These are phyloP conservation scores for Ciconia stormi DNA, from an alignment of 2,113 vertebrate species.

Conservation along the genomic window DNA sequence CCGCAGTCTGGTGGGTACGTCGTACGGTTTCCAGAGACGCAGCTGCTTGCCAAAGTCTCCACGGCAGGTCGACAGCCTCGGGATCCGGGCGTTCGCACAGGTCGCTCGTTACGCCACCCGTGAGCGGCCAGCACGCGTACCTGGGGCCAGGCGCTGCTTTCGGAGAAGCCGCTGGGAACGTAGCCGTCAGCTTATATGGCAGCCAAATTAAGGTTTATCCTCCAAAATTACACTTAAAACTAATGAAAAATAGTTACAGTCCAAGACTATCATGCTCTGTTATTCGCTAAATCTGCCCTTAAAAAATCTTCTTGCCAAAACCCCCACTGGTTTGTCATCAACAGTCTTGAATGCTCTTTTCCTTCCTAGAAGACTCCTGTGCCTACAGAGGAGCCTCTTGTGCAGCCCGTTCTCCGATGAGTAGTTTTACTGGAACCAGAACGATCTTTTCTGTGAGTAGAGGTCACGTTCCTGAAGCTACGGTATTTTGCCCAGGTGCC, in stretches of 20 bases:
- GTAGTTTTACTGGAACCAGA: background rate
- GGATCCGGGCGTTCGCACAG: background rate
- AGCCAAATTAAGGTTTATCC: background rate
- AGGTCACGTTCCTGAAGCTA: background rate
- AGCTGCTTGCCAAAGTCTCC: background rate
- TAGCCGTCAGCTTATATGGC: background rate
- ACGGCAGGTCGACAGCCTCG: accelerated
- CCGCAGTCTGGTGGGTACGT: background rate
- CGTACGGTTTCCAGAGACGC: accelerated
- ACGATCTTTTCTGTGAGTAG: background rate
- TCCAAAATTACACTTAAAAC: background rate
- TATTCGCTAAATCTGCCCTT: background rate
- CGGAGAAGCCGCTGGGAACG: background rate
- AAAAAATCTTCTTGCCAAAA: background rate
- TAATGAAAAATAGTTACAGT: background rate
- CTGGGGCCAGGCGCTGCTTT: accelerated
- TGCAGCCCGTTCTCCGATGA: accelerated
- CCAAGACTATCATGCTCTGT: background rate
- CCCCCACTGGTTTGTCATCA: accelerated
- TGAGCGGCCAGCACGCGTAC: accelerated
- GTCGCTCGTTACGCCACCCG: accelerated
- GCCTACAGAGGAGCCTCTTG: background rate
- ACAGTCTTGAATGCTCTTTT: background rate
- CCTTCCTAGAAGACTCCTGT: background rate
- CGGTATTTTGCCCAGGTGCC: background rate